Evolutionary conservation across 2,113 vertebrate genomes (phyloP).

Genomic region (Illadopsis cleaveri): DNA sequence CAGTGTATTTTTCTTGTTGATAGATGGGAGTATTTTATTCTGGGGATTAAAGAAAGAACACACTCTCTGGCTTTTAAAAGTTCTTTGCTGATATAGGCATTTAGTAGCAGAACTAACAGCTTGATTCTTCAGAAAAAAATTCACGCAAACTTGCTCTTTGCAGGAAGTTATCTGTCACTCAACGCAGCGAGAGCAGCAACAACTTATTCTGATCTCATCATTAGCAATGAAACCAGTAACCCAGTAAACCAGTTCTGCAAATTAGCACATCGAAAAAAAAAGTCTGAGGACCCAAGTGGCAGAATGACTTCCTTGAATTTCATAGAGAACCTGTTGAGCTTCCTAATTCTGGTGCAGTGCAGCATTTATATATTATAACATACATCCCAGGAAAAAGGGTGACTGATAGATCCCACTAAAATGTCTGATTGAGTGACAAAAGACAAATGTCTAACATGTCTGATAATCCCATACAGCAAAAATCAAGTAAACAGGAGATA

Average conservation of each 20-base stretch:
- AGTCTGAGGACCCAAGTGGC: constrained; percentile 1
- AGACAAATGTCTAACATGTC: not conserved
- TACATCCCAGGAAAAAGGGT: not conserved
- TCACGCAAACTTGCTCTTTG: not conserved
- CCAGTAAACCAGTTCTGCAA: constrained; percentile 45
- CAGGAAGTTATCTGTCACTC: not conserved
- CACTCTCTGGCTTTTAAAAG: not conserved
- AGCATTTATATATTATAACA: not conserved
- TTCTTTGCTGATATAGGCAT: constrained; percentile 46
- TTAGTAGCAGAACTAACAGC: constrained; percentile 41
- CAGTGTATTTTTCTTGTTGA: not conserved
- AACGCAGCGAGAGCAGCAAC: not conserved
- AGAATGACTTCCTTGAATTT: not conserved
- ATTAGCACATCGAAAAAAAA: constrained; percentile 1
- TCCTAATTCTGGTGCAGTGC: not conserved
- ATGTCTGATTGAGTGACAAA: not conserved
- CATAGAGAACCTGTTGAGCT: not conserved
- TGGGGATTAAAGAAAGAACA: constrained; percentile 6
- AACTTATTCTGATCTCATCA: constrained; percentile 30
- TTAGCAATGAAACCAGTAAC: constrained; percentile 39
- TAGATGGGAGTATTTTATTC: constrained; percentile 2
- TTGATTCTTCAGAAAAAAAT: constrained; percentile 55
- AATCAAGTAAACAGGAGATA: not conserved
- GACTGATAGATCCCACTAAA: not conserved
- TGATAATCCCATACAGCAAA: not conserved